Percentiles rank a stretch among this genome's conserved stretches.
phyloP scores from a whole-genome alignment of 2,888 invertebrate species.

The Machimus rusticus region DNA sequence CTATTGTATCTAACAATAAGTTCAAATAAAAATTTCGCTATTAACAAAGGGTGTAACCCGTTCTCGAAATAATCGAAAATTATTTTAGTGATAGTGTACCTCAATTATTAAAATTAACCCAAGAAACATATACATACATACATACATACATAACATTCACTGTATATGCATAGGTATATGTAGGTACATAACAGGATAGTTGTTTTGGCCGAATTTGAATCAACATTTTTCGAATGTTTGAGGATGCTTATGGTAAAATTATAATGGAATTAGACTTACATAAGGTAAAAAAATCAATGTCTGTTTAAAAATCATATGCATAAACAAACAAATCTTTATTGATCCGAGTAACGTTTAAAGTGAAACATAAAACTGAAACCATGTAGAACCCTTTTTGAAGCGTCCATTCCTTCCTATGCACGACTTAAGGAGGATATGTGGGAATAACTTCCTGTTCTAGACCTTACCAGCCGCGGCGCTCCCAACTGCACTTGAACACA shows the following conservation, averaged over 20 bases:
- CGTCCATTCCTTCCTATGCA: background rate
- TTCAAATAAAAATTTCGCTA: too few relatives aligned
- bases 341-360: background rate
- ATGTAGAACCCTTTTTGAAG: background rate
- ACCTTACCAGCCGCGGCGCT: conserved; percentile 44
- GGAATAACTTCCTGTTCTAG: conserved; percentile 30
- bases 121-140: too few relatives aligned
- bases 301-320: background rate
- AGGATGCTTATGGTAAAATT: background rate
- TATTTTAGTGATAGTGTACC: too few relatives aligned
- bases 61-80: too few relatives aligned
- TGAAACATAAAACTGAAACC: background rate
- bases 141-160: too few relatives aligned
- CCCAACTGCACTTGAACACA: conserved; percentile 48
- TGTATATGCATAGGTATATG: too few relatives aligned
- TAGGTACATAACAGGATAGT: too few relatives aligned
- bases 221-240: too few relatives aligned
- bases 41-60: too few relatives aligned
- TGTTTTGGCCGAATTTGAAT: too few relatives aligned
- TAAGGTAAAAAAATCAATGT: background rate
- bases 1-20: too few relatives aligned
- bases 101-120: too few relatives aligned
- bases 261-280: background rate
- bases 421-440: background rate
- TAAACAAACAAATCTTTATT: background rate